Conservation (phyloP, 92 coral and sea anemone species). For the Porites evermanni region DNA sequence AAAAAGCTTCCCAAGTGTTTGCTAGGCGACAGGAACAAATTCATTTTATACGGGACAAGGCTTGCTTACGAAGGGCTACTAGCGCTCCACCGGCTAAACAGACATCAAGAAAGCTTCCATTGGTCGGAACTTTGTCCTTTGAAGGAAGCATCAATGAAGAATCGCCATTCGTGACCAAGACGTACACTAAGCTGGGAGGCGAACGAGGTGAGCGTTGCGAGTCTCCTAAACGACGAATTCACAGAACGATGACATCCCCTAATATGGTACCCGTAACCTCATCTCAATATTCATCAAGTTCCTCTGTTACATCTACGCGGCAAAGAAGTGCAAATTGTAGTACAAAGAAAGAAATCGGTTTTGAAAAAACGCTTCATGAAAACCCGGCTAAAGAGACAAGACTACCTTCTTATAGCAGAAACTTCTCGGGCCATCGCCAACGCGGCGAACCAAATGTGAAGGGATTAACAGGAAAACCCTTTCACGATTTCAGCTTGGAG, state of each 20-base stretch:
- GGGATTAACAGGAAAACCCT: not conserved
- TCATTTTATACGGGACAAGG: constrained; percentile 55
- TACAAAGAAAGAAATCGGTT: not conserved
- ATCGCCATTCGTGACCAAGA: constrained; percentile 34
- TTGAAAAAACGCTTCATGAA: constrained; percentile 4
- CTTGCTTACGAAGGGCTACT: constrained; percentile 55
- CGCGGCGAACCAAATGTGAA: not conserved
- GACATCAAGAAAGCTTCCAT: not conserved
- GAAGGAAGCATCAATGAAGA: not conserved
- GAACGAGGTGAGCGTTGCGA: not conserved
- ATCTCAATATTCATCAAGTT: not conserved
- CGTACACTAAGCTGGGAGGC: not conserved
- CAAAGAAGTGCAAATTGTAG: not conserved
- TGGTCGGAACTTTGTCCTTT: not conserved
- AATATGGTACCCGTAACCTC: not conserved
- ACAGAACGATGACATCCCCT: constrained; percentile 28
- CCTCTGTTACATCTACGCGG: not conserved
- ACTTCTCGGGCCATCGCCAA: constrained; percentile 11
- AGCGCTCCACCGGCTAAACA: constrained; percentile 60
- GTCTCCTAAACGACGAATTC: constrained; percentile 4
- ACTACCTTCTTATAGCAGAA: constrained; percentile 25
- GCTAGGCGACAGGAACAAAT: constrained; percentile 71
- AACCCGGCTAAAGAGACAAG: constrained; percentile 6
- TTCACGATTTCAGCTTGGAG: not conserved
- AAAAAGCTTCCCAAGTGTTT: constrained; percentile 84